These are phyloP conservation scores for Hypanus sabinus DNA, from an alignment of 2,113 vertebrate genomes.

Conservation along the genomic window DNA sequence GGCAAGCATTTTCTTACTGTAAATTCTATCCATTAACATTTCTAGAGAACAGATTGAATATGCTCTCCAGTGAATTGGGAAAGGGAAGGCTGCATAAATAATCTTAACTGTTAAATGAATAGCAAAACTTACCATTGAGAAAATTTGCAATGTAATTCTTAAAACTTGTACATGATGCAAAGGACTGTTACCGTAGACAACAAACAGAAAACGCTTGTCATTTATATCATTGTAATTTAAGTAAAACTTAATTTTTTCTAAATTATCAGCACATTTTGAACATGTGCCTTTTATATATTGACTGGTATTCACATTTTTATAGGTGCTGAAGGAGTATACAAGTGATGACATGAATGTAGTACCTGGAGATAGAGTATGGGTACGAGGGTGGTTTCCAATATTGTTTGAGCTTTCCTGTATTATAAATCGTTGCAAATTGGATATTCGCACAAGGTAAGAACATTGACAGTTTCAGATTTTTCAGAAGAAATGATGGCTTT, in stretches of 20 bases:
- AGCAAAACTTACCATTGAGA: background rate
- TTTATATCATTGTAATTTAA: background rate
- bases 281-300: background rate
- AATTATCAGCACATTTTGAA: background rate
- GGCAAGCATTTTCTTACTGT: background rate
- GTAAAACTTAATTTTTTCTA: background rate
- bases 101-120: background rate
- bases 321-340: constrained; percentile 92
- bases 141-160: background rate
- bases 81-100: background rate
- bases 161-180: background rate
- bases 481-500: background rate
- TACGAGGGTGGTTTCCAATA: constrained; percentile 96
- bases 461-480: background rate
- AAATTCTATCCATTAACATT: background rate
- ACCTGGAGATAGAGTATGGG: constrained; percentile 89
- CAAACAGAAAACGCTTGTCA: too few relatives aligned
- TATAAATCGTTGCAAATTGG: constrained; percentile 93
- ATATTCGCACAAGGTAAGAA: constrained; percentile 82
- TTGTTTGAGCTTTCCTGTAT: constrained; percentile 96
- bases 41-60: background rate
- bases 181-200: background rate
- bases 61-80: background rate
- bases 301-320: constrained; percentile 33
- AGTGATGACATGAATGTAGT: constrained; percentile 98